Evolutionary conservation across 2,113 vertebrate species (phyloP).

Genomic region (Caloenas nicobarica): DNA sequence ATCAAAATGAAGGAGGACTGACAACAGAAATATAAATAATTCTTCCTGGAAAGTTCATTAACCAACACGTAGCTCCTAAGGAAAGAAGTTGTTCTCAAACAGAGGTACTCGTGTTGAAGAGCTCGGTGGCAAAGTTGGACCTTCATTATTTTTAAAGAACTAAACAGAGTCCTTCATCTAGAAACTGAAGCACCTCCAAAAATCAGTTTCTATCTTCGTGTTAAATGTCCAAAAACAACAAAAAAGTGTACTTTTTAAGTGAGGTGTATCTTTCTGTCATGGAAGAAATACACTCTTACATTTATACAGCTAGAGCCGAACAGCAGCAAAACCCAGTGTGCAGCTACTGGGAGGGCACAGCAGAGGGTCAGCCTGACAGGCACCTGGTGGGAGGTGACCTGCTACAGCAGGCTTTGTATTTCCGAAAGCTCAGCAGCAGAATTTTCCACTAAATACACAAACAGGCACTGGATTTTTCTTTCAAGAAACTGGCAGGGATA

Average conservation of each 20-base stretch:
- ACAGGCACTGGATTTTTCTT: neutral
- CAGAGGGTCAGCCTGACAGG: neutral
- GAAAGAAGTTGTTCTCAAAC: neutral
- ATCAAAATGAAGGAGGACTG: neutral
- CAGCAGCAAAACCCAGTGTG: neutral
- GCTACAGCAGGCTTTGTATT: rapidly evolving
- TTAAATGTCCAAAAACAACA: neutral
- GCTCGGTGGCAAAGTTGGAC: neutral
- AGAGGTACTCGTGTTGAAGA: neutral
- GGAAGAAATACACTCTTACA: neutral
- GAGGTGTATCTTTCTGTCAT: neutral
- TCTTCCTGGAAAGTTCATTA: neutral
- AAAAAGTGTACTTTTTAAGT: neutral
- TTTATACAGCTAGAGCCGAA: neutral
- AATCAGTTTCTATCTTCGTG: rapidly evolving
- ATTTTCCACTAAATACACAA: neutral
- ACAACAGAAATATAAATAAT: neutral
- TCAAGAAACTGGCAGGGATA: neutral
- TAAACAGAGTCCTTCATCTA: neutral
- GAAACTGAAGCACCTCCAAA: neutral
- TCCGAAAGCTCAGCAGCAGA: neutral
- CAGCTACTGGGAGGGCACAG: rapidly evolving
- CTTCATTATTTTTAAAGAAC: neutral
- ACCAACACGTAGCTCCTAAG: rapidly evolving
- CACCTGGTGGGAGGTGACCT: neutral